phyloP scores from a whole-genome alignment of 1,140 invertebrate species.

The Scaptomyza graminum region DNA sequence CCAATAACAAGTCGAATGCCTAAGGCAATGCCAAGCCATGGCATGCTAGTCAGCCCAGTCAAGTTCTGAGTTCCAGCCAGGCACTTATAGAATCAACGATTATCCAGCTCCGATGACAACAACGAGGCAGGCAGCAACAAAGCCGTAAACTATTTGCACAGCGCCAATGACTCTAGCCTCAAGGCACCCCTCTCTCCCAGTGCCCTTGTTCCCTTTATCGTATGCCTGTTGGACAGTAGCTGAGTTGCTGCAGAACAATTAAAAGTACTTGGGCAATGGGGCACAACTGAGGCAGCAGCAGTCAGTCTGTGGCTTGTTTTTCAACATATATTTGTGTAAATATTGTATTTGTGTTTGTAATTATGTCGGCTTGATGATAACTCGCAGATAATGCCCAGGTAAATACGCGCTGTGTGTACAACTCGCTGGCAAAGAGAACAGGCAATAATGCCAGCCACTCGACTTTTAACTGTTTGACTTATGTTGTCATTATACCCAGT shows the following conservation, averaged over 20 bases:
- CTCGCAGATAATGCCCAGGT: conserved; percentile 73
- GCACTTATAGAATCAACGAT: conserved; percentile 69
- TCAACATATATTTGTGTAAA: conserved; percentile 78
- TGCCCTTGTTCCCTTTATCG: conserved; percentile 9
- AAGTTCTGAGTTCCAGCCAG: conserved; percentile 37
- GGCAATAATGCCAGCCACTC: conserved; percentile 23
- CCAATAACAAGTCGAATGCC: conserved; percentile 19
- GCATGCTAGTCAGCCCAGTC: neutral
- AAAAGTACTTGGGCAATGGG: conserved; percentile 47
- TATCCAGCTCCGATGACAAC: conserved; percentile 54
- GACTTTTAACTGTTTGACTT: conserved; percentile 38
- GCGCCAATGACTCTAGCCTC: conserved; percentile 25
- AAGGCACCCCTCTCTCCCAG: neutral
- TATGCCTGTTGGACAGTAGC: conserved; percentile 16
- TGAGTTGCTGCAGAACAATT: conserved; percentile 48
- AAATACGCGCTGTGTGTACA: conserved; percentile 53
- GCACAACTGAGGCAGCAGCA: conserved; percentile 21
- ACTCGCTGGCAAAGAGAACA: conserved; percentile 1
- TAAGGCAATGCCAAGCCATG: conserved; percentile 15
- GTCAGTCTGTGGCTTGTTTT: conserved; percentile 44
- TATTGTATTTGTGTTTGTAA: conserved; percentile 79
- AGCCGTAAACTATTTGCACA: conserved; percentile 56
- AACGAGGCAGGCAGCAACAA: conserved; percentile 21
- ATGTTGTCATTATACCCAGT: conserved; percentile 27
- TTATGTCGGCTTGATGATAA: conserved; percentile 78